Conservation (phyloP, 1,140 invertebrate species). For the Drosophila subobscura region DNA sequence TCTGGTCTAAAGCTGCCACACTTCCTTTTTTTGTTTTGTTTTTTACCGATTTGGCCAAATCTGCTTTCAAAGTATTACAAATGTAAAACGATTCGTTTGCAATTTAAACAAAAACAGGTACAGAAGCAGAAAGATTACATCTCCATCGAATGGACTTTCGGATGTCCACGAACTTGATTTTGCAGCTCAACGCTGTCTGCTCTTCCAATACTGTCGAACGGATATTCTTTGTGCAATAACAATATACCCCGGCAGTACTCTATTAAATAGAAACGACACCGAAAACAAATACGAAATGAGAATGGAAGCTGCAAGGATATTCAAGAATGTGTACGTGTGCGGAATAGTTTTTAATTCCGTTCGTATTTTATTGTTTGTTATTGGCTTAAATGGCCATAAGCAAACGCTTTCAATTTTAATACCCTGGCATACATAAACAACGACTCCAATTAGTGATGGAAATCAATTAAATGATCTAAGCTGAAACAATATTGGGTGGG, state of each 20-base stretch:
- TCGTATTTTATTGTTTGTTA: constrained; percentile 36
- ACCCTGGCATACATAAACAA: constrained; percentile 51
- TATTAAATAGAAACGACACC: too few species aligned
- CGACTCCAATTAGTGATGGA: constrained; percentile 56
- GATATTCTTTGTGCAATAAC: too few species aligned
- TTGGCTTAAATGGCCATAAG: constrained; percentile 48
- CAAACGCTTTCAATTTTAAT: constrained; percentile 58
- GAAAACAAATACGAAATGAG: background rate
- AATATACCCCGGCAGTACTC: too few species aligned
- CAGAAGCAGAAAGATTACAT: background rate
- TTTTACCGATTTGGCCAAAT: constrained; percentile 49
- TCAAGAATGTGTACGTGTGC: constrained; percentile 18
- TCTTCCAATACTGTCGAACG: too few species aligned
- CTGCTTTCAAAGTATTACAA: constrained; percentile 67
- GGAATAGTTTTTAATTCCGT: constrained; percentile 28
- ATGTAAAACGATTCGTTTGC: constrained; percentile 70
- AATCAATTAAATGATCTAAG: constrained; percentile 51
- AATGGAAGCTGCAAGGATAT: background rate
- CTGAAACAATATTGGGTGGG: constrained; percentile 9
- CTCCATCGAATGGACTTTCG: background rate
- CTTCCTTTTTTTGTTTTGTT: constrained; percentile 17
- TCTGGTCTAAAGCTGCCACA: constrained; percentile 38
- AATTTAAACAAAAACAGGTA: constrained; percentile 34
- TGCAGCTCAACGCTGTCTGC: too few species aligned
- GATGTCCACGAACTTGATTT: too few species aligned